Percentiles rank a stretch among this genome's conserved stretches.
phyloP scores from a whole-genome alignment of 2,888 invertebrate species.

The Aphodius sticticus region DNA sequence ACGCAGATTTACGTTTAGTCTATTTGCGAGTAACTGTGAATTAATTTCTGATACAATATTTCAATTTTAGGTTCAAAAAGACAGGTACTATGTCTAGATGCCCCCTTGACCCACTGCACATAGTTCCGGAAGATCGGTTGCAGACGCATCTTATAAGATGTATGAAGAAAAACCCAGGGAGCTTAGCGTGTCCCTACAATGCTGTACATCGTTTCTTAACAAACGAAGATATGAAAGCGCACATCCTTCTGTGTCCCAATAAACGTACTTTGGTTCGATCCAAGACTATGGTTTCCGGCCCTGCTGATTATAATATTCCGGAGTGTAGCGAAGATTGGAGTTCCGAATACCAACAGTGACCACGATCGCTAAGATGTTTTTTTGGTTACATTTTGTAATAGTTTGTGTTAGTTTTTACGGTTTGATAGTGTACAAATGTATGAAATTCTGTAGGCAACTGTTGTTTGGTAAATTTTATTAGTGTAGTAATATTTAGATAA shows the following conservation, averaged over 20 bases:
- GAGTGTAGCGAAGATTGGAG: not conserved
- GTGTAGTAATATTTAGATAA: too few species aligned
- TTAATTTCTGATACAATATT: too few species aligned
- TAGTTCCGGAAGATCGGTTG: conserved; percentile 48
- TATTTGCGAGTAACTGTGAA: too few species aligned
- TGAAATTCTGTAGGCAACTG: too few species aligned
- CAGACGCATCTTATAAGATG: conserved; percentile 56
- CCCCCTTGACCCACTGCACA: conserved; percentile 54
- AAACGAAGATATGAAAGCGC: conserved; percentile 48
- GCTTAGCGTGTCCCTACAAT: conserved; percentile 54
- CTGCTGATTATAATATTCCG: not conserved
- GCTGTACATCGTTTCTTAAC: conserved; percentile 52
- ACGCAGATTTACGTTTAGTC: too few species aligned
- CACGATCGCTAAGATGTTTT: too few species aligned
- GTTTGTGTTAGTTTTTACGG: too few species aligned
- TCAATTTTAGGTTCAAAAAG: conserved; percentile 30
- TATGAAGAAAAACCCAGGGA: conserved; percentile 53
- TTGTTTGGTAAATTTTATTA: too few species aligned
- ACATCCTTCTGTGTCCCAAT: conserved; percentile 49
- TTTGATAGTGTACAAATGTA: too few species aligned
- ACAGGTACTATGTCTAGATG: conserved; percentile 45
- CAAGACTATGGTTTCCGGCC: conserved; percentile 5
- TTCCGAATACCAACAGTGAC: not conserved
- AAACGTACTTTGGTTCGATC: conserved; percentile 29
- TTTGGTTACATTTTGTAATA: too few species aligned